Percentiles rank a stretch among this genome's conserved stretches.
Conservation (phyloP, 1,140 invertebrate genomes). For the Anastrepha ludens region DNA sequence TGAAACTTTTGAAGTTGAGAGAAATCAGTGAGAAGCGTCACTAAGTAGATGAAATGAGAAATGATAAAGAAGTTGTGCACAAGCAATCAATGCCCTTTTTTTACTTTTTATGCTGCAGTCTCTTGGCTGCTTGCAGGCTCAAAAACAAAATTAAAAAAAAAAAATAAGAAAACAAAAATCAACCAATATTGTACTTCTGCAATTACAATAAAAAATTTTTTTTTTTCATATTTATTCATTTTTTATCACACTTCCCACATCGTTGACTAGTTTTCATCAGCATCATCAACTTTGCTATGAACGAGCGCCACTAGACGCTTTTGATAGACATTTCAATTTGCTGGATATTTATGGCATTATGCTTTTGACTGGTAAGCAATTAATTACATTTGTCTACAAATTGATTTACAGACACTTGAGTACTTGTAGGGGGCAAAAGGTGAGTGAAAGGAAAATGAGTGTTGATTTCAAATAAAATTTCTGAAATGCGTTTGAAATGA, state of each 20-base stretch:
- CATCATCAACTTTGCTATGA: background rate
- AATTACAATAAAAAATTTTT: too few species aligned
- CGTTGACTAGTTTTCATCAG: background rate
- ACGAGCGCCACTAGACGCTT: background rate
- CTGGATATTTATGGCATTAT: background rate
- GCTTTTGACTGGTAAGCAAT: background rate
- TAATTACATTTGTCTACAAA: slow-evolving; percentile 27
- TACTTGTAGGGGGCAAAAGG: background rate
- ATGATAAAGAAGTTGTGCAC: background rate
- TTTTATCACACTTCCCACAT: background rate
- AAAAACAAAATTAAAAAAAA: slow-evolving; percentile 19
- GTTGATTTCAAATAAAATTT: background rate
- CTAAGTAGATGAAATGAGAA: background rate
- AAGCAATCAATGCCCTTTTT: background rate
- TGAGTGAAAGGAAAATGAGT: background rate
- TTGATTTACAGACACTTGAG: slow-evolving; percentile 10
- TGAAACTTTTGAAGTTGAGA: background rate
- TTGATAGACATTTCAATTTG: slow-evolving; percentile 31
- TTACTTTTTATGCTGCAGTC: background rate
- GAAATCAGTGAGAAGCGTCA: background rate
- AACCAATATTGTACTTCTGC: too few species aligned
- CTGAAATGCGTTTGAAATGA: background rate
- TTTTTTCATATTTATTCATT: background rate
- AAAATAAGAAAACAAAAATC: background rate
- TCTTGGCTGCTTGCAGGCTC: background rate